Base-by-base conservation (phyloP, 2,888 invertebrate species). In the Eremobia ochroleuca region DNA sequence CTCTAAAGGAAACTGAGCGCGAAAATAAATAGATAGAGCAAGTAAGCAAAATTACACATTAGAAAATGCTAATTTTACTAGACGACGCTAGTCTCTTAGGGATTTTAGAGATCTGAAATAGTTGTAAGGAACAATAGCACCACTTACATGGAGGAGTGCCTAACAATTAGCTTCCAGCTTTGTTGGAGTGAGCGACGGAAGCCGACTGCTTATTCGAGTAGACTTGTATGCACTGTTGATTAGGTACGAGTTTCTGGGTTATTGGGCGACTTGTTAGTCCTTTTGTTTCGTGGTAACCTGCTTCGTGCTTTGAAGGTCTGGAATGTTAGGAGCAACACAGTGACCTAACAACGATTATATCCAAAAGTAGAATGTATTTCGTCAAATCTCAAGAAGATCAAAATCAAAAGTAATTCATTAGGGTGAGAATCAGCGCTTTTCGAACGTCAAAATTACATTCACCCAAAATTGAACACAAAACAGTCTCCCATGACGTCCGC, bases 31-130 rank as follows among this genome's bases (percentile, higher is more conserved):
- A 67, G 31, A 75, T 49, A 13, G 43, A 81, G 11, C 46, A 68
- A 13, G 58, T 28, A 31, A 58, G 40, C 65, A 55, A 83, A 70
- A 83, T 66, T 77, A 70, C 31, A 78, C 58, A 72, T 72, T 37
- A 71, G 43, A 58, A 74, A 77, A 85, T 82, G 77, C 43, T 49
- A 77, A 83, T 74, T 69, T 77, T 52, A 76, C 37, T 73, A 73
- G 46, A 61, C 52, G n/a, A 46, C 21, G 13, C 73, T 28, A 61
- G 67, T 73, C 70, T 77, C 85, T 49, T 28, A 28, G 61, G 73
- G 66, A 61, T 62, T 80, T 68, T 72, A 55, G 76, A 72, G 75
- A 75, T 77, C 68, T 70, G 4, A 72, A 81, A 81, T 73, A 79
- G 70, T 77, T 73, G 40, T 52, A 46, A 67, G 72, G 67, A 70